These are phyloP conservation scores for Tretioscincus oriximinensis DNA, from an alignment of 2,113 vertebrate species.

Conservation along the genomic window DNA sequence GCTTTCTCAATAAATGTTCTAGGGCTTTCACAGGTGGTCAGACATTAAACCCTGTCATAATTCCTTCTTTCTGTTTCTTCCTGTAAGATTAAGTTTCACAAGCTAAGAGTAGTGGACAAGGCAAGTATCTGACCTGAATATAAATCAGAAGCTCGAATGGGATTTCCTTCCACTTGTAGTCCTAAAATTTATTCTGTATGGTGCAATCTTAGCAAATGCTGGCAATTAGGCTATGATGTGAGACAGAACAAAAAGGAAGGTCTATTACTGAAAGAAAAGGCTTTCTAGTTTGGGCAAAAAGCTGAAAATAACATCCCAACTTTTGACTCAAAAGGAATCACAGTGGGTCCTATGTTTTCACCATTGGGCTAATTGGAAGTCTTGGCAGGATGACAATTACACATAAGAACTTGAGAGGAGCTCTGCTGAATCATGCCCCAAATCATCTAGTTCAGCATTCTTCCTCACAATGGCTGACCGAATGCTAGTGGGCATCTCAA, in stretches of 20 bases:
- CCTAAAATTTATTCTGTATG: background rate
- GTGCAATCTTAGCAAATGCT: background rate
- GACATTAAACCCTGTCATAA: background rate
- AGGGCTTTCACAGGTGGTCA: background rate
- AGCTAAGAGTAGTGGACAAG: rapidly evolving
- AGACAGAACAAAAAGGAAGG: background rate
- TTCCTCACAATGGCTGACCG: too few relatives aligned
- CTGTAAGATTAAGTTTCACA: background rate
- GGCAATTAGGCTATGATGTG: background rate
- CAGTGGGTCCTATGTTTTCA: background rate
- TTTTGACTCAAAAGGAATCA: background rate
- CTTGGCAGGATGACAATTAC: background rate
- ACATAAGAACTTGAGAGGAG: too few relatives aligned
- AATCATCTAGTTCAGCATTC: too few relatives aligned
- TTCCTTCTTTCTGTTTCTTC: background rate
- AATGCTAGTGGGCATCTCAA: too few relatives aligned
- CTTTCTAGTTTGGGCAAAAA: background rate
- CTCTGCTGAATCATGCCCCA: too few relatives aligned
- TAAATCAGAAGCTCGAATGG: rapidly evolving
- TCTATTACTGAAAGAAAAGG: background rate
- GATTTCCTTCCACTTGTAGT: background rate
- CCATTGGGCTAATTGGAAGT: background rate
- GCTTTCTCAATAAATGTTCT: background rate
- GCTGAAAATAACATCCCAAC: background rate
- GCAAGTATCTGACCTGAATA: rapidly evolving